Conservation (phyloP, 2,113 vertebrate species). For the Ctenodactylus gundi region DNA sequence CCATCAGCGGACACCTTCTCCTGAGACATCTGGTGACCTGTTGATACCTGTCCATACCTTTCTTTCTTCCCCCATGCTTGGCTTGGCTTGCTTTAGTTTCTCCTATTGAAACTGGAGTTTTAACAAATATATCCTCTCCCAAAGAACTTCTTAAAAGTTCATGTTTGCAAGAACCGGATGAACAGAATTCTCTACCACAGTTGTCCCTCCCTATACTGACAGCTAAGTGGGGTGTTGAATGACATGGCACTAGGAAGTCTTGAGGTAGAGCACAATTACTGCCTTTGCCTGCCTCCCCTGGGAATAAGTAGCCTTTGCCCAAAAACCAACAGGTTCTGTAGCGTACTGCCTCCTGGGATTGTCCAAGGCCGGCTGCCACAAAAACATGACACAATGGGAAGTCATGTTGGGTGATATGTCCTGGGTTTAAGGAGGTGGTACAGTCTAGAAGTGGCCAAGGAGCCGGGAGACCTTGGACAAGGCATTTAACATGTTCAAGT, state of each 20-base stretch:
- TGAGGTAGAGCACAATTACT: not conserved
- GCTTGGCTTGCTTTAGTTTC: constrained; percentile 12
- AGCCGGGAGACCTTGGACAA: not conserved
- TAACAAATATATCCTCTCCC: not conserved
- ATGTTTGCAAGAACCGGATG: not conserved
- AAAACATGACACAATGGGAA: not conserved
- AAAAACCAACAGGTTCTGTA: not conserved
- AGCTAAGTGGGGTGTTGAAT: not conserved
- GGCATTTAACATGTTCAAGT: not conserved
- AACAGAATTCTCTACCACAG: not conserved
- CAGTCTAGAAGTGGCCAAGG: not conserved
- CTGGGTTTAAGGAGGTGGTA: not conserved
- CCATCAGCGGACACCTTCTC: not conserved
- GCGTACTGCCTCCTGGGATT: not conserved
- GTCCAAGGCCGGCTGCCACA: not conserved
- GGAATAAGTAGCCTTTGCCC: not conserved
- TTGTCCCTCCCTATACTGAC: not conserved
- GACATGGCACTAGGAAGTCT: not conserved
- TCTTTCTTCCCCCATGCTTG: not conserved
- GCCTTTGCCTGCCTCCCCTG: not conserved
- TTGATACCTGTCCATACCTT: not conserved
- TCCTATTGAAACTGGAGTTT: not conserved
- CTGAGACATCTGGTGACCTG: not conserved
- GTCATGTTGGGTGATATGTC: not conserved
- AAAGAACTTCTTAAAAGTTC: not conserved